phyloP scores from a whole-genome alignment of 2,797 vertebrate genomes.

The Spinus olivaceus region DNA sequence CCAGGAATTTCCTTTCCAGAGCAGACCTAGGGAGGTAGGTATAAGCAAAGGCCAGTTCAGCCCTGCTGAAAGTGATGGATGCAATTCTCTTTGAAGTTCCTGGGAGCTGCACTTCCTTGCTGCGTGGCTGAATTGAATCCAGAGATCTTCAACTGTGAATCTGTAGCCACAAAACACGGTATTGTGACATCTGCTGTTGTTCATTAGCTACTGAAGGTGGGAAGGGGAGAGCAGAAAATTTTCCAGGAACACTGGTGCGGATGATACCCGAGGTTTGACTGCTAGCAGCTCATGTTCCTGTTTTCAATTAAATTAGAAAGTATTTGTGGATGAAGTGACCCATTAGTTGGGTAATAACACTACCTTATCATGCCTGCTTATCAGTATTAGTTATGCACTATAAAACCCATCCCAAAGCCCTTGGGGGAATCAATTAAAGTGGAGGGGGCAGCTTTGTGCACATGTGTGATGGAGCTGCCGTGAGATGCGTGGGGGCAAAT shows the following conservation, averaged over 20 bases:
- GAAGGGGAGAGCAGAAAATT: background rate
- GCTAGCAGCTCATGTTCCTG: background rate
- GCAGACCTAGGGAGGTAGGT: slow-evolving; percentile 43
- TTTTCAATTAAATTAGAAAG: slow-evolving; percentile 65
- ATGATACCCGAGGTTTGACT: background rate
- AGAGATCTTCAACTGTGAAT: background rate
- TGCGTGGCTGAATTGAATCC: slow-evolving; percentile 38
- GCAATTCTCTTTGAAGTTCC: slow-evolving; percentile 39
- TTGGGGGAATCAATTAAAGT: slow-evolving; percentile 42
- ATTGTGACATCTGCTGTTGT: slow-evolving; percentile 13
- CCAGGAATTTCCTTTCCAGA: slow-evolving; percentile 58
- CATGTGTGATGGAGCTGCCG: background rate
- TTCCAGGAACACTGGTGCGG: background rate
- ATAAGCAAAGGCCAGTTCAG: slow-evolving; percentile 13
- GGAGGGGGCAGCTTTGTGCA: background rate
- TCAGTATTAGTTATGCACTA: slow-evolving; percentile 70
- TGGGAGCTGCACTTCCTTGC: slow-evolving; percentile 12
- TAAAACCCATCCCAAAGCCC: slow-evolving; percentile 59
- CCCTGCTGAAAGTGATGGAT: slow-evolving; percentile 27
- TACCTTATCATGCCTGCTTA: slow-evolving; percentile 66
- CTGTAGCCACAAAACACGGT: background rate
- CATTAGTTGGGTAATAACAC: slow-evolving; percentile 56
- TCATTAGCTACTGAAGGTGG: slow-evolving; percentile 28
- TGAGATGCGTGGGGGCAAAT: background rate
- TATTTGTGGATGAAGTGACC: slow-evolving; percentile 56